Base-by-base conservation (phyloP, 2,113 vertebrate species). In the Bubo scandiacus region DNA sequence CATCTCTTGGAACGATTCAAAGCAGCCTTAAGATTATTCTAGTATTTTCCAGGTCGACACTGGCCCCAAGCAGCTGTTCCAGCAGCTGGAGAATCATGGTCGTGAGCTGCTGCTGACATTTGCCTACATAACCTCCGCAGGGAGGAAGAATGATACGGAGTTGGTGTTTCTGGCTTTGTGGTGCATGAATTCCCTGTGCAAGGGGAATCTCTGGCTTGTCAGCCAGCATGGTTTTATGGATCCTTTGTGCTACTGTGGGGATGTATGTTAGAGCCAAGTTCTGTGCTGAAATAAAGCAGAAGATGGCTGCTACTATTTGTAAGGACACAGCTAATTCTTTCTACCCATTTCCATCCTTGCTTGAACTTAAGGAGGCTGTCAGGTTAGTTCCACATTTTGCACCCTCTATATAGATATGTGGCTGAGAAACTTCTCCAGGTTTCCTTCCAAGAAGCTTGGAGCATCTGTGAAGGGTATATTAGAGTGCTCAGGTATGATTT, bases 331-430 rank as follows among this genome's bases (percentile, higher is more conserved):
- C 29, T 92, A 36, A 75, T 67, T 58, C 11, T 86, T 94, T 82
- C 59, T 62, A 27, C 19, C 23, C 4, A 7, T 93, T 94, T 78
- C 55, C n/a, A 27, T 38, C 27, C 21, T 87, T 70, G 12, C 12
- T 42, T 75, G 45, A 78, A 52, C 51, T 51, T 29, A 16, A 74
- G 42, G 16, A 74, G 6, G 7, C 40, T 91, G n/a, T 63, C n/a
- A 57, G 16, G 9, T 65, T 40, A 36, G 6, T 82, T 61, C 34
- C 18, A 18, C 2, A 15, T 67, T 84, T 94, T 81, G 20, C 8
- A 81, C 5, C 22, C 9, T 72, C 40, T 67, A 0, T 19, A 61
- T n/a, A 51, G 51, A 62, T 45, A 38, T 0, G 1, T 27, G 34
- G 6, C 38, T 81, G 68, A 91, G 68, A 86, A 91, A 84, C 4